phyloP scores from a whole-genome alignment of 1,140 invertebrate genomes.

The Himalopsyche phryganea region DNA sequence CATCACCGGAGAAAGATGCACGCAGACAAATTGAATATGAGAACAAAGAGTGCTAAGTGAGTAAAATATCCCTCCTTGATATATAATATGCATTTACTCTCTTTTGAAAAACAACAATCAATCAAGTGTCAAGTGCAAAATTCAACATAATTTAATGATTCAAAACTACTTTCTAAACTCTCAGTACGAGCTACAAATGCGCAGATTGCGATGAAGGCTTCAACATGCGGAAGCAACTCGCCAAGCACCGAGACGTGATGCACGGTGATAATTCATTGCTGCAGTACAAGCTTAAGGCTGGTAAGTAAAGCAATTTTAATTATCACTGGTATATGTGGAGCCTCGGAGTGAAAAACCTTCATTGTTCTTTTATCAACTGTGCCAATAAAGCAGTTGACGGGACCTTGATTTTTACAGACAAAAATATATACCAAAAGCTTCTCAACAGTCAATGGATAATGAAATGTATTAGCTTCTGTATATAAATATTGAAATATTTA shows the following conservation, averaged over 20 bases:
- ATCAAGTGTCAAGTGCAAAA: neutral
- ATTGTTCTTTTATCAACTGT: too few species aligned
- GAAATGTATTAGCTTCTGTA: too few species aligned
- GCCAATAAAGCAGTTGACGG: too few species aligned
- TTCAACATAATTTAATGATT: too few species aligned
- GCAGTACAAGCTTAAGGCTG: slow-evolving; percentile 18
- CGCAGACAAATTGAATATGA: slow-evolving; percentile 34
- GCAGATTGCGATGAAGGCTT: slow-evolving; percentile 29
- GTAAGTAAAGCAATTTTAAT: slow-evolving; percentile 13
- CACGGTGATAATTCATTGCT: slow-evolving; percentile 24
- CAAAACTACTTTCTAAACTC: too few species aligned
- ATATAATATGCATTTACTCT: neutral
- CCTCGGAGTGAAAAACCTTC: too few species aligned
- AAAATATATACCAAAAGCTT: too few species aligned
- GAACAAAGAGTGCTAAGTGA: slow-evolving; percentile 42
- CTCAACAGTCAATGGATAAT: too few species aligned
- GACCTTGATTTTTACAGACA: too few species aligned
- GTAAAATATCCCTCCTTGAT: slow-evolving; percentile 3
- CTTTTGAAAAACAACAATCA: neutral
- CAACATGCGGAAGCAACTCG: slow-evolving; percentile 23
- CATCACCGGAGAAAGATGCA: slow-evolving; percentile 36
- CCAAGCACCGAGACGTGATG: slow-evolving; percentile 12
- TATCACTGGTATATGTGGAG: too few species aligned
- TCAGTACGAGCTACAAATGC: slow-evolving; percentile 27
- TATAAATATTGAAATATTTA: too few species aligned